Conservation (phyloP, 37 sponge, comb jelly and placozoan species). For the Petrosia ficiformis region DNA sequence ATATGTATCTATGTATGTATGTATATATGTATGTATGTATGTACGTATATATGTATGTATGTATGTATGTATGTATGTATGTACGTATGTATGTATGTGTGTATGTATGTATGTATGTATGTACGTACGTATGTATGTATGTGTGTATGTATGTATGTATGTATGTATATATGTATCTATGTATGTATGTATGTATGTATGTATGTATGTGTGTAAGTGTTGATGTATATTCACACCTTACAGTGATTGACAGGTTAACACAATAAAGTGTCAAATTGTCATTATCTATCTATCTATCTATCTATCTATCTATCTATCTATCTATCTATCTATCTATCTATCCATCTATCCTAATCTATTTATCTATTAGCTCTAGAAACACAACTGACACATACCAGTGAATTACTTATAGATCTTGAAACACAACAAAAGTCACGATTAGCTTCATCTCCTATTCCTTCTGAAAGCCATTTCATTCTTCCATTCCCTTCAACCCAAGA, state of each 20-base stretch:
- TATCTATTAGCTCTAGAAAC: neutral
- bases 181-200: too few relatives aligned
- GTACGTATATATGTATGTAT: slow-evolving; percentile 1
- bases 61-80: neutral
- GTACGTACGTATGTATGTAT: neutral
- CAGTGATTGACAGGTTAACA: too few relatives aligned
- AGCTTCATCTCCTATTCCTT: slow-evolving; percentile 3
- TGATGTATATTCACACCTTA: too few relatives aligned
- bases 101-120: slow-evolving; percentile 1
- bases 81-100: slow-evolving; percentile 17
- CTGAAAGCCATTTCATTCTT: slow-evolving; percentile 11
- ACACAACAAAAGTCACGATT: slow-evolving; percentile 34
- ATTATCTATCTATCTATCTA: too few relatives aligned
- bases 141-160: slow-evolving; percentile 15
- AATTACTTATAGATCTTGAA: slow-evolving; percentile 33
- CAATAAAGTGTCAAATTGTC: too few relatives aligned
- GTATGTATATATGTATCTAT: slow-evolving; percentile 4
- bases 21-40: too few relatives aligned
- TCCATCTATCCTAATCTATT: neutral
- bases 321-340: too few relatives aligned
- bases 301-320: too few relatives aligned
- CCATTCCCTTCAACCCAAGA: slow-evolving; percentile 36
- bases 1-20: too few relatives aligned
- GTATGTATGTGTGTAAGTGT: too few relatives aligned
- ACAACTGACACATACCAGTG: too few relatives aligned